These are phyloP conservation scores for Epinotia ramella DNA, from an alignment of 2,888 invertebrate genomes.

Conservation along the genomic window DNA sequence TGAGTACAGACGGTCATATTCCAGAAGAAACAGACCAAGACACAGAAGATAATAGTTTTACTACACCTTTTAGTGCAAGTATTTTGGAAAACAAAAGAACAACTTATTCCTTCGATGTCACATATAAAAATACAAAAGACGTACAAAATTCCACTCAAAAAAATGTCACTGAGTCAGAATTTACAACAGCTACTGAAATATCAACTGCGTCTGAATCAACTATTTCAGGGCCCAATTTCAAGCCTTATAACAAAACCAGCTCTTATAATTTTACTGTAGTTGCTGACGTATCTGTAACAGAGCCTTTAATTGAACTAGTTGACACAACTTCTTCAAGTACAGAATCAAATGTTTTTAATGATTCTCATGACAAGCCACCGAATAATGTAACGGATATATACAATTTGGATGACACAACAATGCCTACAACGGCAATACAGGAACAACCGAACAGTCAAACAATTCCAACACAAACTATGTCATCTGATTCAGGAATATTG, in stretches of 20 bases:
- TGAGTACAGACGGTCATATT: background rate
- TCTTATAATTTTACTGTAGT: background rate
- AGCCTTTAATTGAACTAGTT: background rate
- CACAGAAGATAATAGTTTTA: slow-evolving; percentile 1
- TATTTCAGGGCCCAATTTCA: background rate
- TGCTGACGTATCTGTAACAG: slow-evolving; percentile 6
- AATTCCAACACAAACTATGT: background rate
- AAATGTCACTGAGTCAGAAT: background rate
- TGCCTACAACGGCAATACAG: background rate
- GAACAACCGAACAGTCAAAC: background rate
- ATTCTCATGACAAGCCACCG: background rate
- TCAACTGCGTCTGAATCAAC: background rate
- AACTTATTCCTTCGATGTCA: background rate
- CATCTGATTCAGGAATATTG: background rate
- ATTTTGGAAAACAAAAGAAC: background rate
- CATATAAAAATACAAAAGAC: background rate
- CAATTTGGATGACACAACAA: background rate
- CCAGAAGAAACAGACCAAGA: background rate
- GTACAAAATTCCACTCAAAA: background rate
- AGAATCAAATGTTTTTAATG: background rate
- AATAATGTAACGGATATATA: background rate
- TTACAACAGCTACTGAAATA: background rate
- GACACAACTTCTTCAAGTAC: background rate
- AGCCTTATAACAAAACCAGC: background rate
- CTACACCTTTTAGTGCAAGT: background rate